These are phyloP conservation scores for Orthonyx spaldingii DNA, from an alignment of 2,113 vertebrate genomes.

Conservation along the genomic window DNA sequence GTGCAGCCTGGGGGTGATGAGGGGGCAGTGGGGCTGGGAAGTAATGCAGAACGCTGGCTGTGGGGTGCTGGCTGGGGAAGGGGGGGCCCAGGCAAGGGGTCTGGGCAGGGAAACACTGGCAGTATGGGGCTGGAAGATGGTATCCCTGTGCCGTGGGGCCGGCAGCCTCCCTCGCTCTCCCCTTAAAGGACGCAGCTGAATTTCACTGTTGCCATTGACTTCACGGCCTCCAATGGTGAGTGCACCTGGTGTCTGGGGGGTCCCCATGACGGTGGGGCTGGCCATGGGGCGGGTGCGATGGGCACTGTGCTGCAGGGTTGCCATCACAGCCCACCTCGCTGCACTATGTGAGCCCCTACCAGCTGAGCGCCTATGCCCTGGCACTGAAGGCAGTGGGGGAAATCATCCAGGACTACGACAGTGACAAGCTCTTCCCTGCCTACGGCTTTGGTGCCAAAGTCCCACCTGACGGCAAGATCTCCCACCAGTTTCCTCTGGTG, in stretches of 20 bases:
- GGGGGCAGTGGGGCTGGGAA: neutral
- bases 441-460: slow-evolving; percentile 97
- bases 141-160: neutral
- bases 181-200: slow-evolving; percentile 90
- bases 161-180: slow-evolving; percentile 10
- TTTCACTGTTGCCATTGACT: slow-evolving; percentile 98
- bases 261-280: neutral
- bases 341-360: slow-evolving; percentile 96
- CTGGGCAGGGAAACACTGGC: neutral
- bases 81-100: neutral
- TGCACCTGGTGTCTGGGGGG: neutral
- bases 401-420: slow-evolving; percentile 99
- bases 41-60: accelerated
- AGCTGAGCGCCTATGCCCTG: slow-evolving; percentile 97
- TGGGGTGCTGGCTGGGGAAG: neutral
- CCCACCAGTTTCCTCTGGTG: slow-evolving; percentile 96
- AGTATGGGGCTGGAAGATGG: neutral
- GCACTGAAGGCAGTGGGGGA: slow-evolving; percentile 96
- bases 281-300: accelerated
- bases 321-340: slow-evolving; percentile 95
- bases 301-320: slow-evolving; percentile 77
- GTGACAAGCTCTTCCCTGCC: slow-evolving; percentile 96
- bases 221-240: slow-evolving; percentile 97
- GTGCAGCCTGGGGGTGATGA: neutral
- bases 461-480: slow-evolving; percentile 94